Base-by-base conservation (phyloP, 92 coral and sea anemone species). In the Parazoanthus darwini region DNA sequence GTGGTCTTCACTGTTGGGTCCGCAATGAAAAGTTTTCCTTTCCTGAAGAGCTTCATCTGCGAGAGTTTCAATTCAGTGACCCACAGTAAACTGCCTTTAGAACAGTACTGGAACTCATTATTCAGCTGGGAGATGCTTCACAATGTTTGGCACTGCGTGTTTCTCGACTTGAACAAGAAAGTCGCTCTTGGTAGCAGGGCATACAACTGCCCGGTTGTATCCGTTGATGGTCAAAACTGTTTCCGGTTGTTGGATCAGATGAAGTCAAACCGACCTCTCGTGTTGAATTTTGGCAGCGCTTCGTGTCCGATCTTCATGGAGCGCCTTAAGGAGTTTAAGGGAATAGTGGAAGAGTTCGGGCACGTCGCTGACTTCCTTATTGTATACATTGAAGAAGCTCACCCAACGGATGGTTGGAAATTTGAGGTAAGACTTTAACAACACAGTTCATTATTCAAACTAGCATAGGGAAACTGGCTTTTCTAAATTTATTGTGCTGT, bases 381-480 rank as follows among this genome's bases (percentile, higher is more conserved):
- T 18, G 93, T 91, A 11, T 91, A 91, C 73, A 88, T 91, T 35
- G 93, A 82, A 39, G 93, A 91, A 77, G 93, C 91, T 10, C 93
- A 91, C 44, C 93, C 93, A 1, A 48, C 74, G 44, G 93, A 91
- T 44, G 93, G 93, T n/a, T 91, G 93, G 93, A 82, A 68, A 39
- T 91, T 91, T 56, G 89, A 91, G 91, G 93, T 91, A 39, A 88
- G 88, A 63, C 26, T 2, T 63, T 63, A 63, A 63, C 1, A 18
- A 3, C 5, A 22, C 70, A 3, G 26, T 26, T 63, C 22, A 63
- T 23, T 63, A 3, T 54, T 54, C 59, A 14, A 54, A 54, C 18
- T 54, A 54, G 59, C 9, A 54, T 1, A 54, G 9, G 59, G 59
- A 54, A 54, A 54, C 59, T 29, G 33, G 14, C 59, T 54, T 2